phyloP scores from a whole-genome alignment of 2,113 vertebrate species.

The Dolichotis patagonum region DNA sequence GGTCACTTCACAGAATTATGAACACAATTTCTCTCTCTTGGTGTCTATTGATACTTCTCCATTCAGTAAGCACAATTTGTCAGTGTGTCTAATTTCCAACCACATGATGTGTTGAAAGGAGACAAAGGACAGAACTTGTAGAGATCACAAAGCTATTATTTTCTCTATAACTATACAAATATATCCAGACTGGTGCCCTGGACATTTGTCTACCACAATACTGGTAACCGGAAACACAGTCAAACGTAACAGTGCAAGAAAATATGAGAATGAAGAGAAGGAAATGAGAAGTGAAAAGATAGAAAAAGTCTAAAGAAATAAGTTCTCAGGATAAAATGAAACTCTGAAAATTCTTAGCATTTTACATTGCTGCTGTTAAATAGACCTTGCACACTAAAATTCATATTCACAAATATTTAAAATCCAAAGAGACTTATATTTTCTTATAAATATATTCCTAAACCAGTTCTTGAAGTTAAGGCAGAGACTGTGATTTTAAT shows the following conservation, averaged over 20 bases:
- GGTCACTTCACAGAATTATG: neutral
- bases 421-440: neutral
- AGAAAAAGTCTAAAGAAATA: neutral
- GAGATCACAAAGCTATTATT: neutral
- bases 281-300: neutral
- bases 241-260: neutral
- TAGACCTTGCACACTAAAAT: neutral
- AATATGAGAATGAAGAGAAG: fast-evolving
- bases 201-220: neutral
- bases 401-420: neutral
- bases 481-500: conserved; percentile 14
- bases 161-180: neutral
- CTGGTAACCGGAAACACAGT: neutral
- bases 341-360: neutral
- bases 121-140: neutral
- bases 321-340: neutral
- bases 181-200: neutral
- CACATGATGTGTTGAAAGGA: neutral
- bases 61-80: neutral
- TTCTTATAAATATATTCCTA: conserved; percentile 45
- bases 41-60: neutral
- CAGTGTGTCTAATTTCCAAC: neutral
- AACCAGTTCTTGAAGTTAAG: neutral
- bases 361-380: neutral
- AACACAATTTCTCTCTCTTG: neutral